phyloP scores from a whole-genome alignment of 2,888 invertebrate species.

The Microplitis manilae region DNA sequence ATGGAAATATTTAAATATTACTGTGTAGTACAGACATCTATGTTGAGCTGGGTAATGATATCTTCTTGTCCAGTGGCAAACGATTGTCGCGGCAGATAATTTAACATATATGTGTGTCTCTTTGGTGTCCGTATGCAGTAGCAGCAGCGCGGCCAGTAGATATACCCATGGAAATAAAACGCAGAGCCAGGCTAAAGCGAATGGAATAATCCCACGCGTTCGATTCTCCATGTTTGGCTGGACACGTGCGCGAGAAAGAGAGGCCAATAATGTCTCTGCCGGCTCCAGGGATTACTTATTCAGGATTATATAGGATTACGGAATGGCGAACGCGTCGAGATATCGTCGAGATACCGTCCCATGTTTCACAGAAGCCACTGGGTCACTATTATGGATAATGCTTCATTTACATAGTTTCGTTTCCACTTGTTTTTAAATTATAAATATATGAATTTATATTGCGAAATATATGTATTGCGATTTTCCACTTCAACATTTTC shows the following conservation, averaged over 20 bases:
- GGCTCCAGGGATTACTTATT: constrained; percentile 44
- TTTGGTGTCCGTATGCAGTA: not conserved
- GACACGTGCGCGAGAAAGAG: constrained; percentile 39
- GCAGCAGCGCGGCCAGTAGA: not conserved
- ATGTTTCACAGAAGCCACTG: constrained; percentile 14
- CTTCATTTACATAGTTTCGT: not conserved
- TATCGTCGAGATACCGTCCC: constrained; percentile 15
- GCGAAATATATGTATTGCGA: not conserved
- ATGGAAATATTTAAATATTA: not conserved
- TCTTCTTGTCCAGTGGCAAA: constrained; percentile 35
- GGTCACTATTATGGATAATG: constrained; percentile 26
- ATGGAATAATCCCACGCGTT: constrained; percentile 48
- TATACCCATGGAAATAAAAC: constrained; percentile 5
- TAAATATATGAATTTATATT: not conserved
- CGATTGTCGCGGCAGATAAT: constrained; percentile 48
- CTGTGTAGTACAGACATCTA: not conserved
- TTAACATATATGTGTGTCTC: constrained; percentile 37
- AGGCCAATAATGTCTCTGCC: constrained; percentile 20
- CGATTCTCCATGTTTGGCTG: constrained; percentile 49
- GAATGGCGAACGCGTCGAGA: not conserved
- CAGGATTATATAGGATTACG: constrained; percentile 45
- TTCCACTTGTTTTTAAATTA: not conserved
- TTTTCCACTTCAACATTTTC: not conserved
- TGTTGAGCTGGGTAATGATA: constrained; percentile 33
- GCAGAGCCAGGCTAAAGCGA: constrained; percentile 38